phyloP scores from a whole-genome alignment of 1,140 invertebrate genomes.

The Tribolium castaneum region DNA sequence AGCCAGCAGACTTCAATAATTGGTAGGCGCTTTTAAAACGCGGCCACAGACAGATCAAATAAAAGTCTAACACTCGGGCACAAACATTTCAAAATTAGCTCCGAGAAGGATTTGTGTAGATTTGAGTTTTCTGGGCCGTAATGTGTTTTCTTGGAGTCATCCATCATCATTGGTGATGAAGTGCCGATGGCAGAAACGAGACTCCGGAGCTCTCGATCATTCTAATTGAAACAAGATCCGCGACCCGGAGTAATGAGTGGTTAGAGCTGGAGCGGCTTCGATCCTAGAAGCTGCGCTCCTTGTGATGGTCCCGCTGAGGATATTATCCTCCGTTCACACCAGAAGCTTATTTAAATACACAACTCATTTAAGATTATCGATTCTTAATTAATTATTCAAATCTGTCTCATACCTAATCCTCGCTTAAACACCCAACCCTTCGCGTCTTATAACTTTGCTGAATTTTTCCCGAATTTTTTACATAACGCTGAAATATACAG shows the following conservation, averaged over 20 bases:
- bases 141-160: conserved; percentile 38
- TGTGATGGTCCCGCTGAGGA: conserved; percentile 54
- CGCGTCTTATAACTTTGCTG: conserved; percentile 24
- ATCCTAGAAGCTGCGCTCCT: conserved; percentile 45
- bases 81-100: not conserved
- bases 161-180: conserved; percentile 58
- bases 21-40: conserved; percentile 42
- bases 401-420: conserved; percentile 15
- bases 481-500: conserved; percentile 37
- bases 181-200: conserved; percentile 56
- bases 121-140: conserved; percentile 49
- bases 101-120: conserved; percentile 39
- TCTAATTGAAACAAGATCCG: conserved; percentile 60
- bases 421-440: conserved; percentile 43
- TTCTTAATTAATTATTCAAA: conserved; percentile 56
- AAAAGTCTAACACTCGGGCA: conserved; percentile 13
- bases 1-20: conserved; percentile 49
- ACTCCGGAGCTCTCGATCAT: conserved; percentile 58
- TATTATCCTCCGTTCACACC: conserved; percentile 51
- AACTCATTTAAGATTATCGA: conserved; percentile 51
- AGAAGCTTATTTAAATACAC: conserved; percentile 49
- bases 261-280: conserved; percentile 46
- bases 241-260: conserved; percentile 55
- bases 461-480: conserved; percentile 33
- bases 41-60: conserved; percentile 6